phyloP scores from a whole-genome alignment of 2,888 invertebrate species.

The Heliconius ismenius region DNA sequence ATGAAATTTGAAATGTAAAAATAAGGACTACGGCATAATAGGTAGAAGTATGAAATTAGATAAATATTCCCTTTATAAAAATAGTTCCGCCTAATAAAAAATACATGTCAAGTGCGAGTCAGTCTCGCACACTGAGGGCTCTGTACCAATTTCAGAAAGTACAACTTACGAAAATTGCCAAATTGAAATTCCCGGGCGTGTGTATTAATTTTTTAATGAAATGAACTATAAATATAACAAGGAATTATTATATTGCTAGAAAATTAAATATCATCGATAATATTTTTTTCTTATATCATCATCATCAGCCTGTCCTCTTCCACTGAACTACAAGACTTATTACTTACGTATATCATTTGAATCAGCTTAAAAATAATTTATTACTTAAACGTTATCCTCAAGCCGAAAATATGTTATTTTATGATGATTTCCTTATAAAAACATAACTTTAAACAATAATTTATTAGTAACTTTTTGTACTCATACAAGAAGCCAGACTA shows the following conservation, averaged over 20 bases:
- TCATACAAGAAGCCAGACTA: conserved; percentile 11
- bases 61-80: neutral
- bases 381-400: neutral
- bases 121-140: no score
- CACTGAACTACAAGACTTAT: no score
- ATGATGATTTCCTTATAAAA: neutral
- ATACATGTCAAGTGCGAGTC: no score
- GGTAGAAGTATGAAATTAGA: neutral
- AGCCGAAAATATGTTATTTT: conserved; percentile 5
- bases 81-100: neutral
- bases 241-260: no score
- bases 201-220: no score
- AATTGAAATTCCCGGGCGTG: no score
- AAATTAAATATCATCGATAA: no score
- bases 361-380: neutral
- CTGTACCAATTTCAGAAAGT: no score
- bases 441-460: neutral
- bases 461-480: conserved; percentile 10
- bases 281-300: no score
- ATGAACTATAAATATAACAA: no score
- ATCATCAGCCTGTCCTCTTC: no score
- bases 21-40: neutral
- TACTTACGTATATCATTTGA: neutral
- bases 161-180: no score
- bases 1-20: neutral